Evolutionary conservation across 2,797 vertebrate species (phyloP).

Genomic region (Prionace glauca): DNA sequence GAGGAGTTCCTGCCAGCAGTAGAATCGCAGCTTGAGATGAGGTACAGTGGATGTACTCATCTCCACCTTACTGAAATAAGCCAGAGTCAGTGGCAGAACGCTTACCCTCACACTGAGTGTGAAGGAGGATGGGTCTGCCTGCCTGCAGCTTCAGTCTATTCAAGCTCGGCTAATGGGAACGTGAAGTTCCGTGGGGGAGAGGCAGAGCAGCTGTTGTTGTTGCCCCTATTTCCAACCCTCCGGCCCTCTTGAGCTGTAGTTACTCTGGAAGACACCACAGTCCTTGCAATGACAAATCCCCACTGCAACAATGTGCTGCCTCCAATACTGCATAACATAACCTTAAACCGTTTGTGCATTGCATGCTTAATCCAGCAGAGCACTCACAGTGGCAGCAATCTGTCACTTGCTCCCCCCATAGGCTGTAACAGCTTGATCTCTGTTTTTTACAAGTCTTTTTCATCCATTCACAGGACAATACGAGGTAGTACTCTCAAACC

Average conservation of each 20-base stretch:
- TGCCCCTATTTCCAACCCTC: neutral
- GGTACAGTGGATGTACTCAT: slow-evolving; percentile 24
- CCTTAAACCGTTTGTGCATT: neutral
- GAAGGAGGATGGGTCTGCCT: neutral
- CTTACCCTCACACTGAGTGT: neutral
- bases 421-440: neutral
- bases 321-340: neutral
- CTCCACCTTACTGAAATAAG: neutral
- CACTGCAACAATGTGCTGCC: neutral
- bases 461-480: too few relatives aligned
- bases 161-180: neutral
- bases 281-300: neutral
- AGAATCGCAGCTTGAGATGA: neutral
- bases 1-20: neutral
- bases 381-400: neutral
- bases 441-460: neutral
- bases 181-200: neutral
- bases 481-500: neutral
- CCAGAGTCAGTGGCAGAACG: neutral
- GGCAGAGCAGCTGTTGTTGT: neutral
- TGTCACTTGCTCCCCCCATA: neutral
- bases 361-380: neutral
- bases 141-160: neutral
- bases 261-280: too few relatives aligned
- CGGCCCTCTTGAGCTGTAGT: neutral